Evolutionary conservation across 30 jellyfish, hydroid and myxozoan genomes (phyloP), one percentile per base, ranked within the genome.

Genomic region (Aurelia aurita complex sp. Pacific): DNA sequence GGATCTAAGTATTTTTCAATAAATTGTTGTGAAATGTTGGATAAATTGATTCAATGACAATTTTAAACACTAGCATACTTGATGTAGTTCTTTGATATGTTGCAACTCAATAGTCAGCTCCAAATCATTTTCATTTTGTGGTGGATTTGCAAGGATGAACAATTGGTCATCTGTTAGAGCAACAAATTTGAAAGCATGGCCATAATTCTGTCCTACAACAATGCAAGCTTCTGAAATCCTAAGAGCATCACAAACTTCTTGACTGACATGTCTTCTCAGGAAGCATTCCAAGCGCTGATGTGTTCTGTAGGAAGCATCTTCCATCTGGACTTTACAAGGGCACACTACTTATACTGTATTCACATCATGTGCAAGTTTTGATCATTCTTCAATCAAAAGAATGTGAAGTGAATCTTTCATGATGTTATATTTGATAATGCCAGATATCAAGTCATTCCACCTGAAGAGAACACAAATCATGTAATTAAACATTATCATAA

Each of bases 191-290:
- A 82, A 82, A 4, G 91, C 91, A 70, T 82, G 91, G 5, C 64
- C 85, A 61, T 54, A 71, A 34, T 50, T 82, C 43, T 38, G 82
- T 36, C 91, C 91, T 54, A 82, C 91, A 68, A 82, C 85, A 18
- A 82, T 72, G 63, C 91, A 82, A 15, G 91, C 85, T 70, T 82
- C 91, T 16, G 91, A 75, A 32, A 70, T 55, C 64, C 91, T 82
- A 63, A 82, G 74, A 17, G 85, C 78, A 52, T 82, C 85, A 57
- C 85, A 69, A 15, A 82, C 82, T 52, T 60, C 66, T 60, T 82
- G 79, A 61, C 85, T 72, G 4, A 82, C 62, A 29, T 82, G 85
- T 34, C 91, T 67, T 36, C 73, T 82, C 32, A 82, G 64, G 23
- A 82, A 82, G 34, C 79, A 69, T 70, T 82, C 80, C 69, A 82